Conservation (phyloP, 2,888 invertebrate species). For the Carabus problematicus region DNA sequence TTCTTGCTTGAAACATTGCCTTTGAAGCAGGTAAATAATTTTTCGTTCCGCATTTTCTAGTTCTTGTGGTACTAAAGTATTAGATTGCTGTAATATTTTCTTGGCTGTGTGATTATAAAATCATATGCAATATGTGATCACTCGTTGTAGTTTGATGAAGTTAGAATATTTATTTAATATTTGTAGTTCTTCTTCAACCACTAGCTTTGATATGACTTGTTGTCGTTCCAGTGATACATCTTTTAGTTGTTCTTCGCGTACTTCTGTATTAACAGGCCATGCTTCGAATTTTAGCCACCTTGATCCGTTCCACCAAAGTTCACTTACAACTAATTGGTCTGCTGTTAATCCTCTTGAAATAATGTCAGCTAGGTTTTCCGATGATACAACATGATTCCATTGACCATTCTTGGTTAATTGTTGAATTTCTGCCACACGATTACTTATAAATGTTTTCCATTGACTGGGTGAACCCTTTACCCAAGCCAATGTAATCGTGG, state of each 20-base stretch:
- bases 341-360: slow-evolving; percentile 45
- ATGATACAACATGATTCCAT: slow-evolving; percentile 47
- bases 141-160: neutral
- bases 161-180: neutral
- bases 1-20: too few species aligned
- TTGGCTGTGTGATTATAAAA: too few species aligned
- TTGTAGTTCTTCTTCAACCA: neutral
- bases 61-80: too few species aligned
- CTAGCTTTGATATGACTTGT: neutral
- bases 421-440: slow-evolving; percentile 48
- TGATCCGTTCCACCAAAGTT: slow-evolving; percentile 46
- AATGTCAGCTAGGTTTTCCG: slow-evolving; percentile 48
- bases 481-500: too few species aligned
- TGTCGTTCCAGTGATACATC: neutral
- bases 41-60: too few species aligned
- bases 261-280: too few species aligned
- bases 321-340: slow-evolving; percentile 22
- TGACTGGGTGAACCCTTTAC: too few species aligned
- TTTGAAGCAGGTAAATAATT: too few species aligned
- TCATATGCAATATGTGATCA: neutral
- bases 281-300: slow-evolving; percentile 22
- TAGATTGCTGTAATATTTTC: too few species aligned
- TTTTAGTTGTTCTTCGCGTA: neutral
- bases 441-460: slow-evolving; percentile 49
- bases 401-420: slow-evolving; percentile 26